Evolutionary conservation across 2,797 vertebrate genomes (phyloP), one percentile per base, ranked within the genome.

Genomic region (Microchirus variegatus): DNA sequence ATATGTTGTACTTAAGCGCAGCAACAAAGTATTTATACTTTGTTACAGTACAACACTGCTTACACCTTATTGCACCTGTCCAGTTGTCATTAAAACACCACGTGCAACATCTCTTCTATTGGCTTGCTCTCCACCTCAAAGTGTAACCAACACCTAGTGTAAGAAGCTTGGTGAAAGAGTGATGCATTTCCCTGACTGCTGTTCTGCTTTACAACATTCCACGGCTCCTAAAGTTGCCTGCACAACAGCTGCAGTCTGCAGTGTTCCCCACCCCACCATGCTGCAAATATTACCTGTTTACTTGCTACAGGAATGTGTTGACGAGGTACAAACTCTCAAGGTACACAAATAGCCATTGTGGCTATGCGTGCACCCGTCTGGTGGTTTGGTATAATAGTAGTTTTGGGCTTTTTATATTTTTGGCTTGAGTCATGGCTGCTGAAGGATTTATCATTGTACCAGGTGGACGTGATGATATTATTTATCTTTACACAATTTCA

Each of bases 211-310:
- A 70, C 79, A 71, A 60, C 78, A 81, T 77, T 82, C 83, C 66
- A 60, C 37, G 18, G 57, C 43, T 38, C 37, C 62, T 46, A 44
- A 63, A 59, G 69, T 47, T 15, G 58, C 64, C 72, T 12, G 58
- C 40, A 36, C 73, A 74, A 84, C 89, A 90, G 87, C 83, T 89
- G 87, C 68, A 58, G 5, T 43, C 41, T 10, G 31, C 31, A 31
- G 31, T 31, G 7, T 31, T 31, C 31, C 31, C 31, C 26, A 2
- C 37, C 67, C 38, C 44, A 44, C 52, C 65, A 59, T 77, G 75
- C 71, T 53, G 42, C 44, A 72, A 42, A 53, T 49, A 19, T 19
- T 71, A 54, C 59, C 61, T 78, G 71, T 84, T 80, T 82, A 75
- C 67, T 70, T 55, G 50, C 67, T 42, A 5, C 46, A 67, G 61